These are phyloP conservation scores for Mythimna impura DNA, from an alignment of 2,888 invertebrate genomes.

Conservation along the genomic window DNA sequence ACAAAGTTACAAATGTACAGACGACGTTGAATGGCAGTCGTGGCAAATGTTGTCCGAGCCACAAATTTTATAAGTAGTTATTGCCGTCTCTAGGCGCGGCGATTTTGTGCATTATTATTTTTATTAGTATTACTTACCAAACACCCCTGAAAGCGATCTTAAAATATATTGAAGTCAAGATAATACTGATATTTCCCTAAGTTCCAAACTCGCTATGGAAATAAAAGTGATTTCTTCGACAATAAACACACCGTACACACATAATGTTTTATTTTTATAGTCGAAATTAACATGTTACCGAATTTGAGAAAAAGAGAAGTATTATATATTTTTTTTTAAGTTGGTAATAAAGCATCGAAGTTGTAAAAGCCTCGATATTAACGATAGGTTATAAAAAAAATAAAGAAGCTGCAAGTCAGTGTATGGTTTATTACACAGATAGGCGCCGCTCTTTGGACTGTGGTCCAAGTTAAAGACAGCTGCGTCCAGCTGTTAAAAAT, in stretches of 20 bases:
- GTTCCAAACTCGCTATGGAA: conserved; percentile 37
- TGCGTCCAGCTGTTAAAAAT: background rate
- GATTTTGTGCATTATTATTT: no score
- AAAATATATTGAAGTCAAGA: background rate
- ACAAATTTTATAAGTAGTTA: no score
- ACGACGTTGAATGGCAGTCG: no score
- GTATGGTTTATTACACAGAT: conserved; percentile 83
- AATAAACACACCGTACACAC: conserved; percentile 61
- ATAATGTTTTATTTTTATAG: conserved; percentile 82
- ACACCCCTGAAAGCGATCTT: background rate
- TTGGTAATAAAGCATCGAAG: conserved; percentile 83
- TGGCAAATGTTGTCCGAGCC: no score
- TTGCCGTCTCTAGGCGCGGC: no score
- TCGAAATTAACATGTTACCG: conserved; percentile 87
- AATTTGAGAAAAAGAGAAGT: conserved; percentile 73
- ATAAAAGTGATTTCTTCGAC: conserved; percentile 57
- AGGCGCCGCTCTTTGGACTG: conserved; percentile 78
- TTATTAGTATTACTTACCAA: background rate
- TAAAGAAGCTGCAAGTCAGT: conserved; percentile 82
- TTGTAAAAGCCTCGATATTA: conserved; percentile 87
- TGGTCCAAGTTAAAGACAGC: conserved; percentile 44
- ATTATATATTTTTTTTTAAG: conserved; percentile 75
- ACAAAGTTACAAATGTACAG: no score
- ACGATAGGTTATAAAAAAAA: conserved; percentile 87
- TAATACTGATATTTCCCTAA: conserved; percentile 5